phyloP scores from a whole-genome alignment of 2,888 invertebrate genomes.

The Psococerastis gibbosa region DNA sequence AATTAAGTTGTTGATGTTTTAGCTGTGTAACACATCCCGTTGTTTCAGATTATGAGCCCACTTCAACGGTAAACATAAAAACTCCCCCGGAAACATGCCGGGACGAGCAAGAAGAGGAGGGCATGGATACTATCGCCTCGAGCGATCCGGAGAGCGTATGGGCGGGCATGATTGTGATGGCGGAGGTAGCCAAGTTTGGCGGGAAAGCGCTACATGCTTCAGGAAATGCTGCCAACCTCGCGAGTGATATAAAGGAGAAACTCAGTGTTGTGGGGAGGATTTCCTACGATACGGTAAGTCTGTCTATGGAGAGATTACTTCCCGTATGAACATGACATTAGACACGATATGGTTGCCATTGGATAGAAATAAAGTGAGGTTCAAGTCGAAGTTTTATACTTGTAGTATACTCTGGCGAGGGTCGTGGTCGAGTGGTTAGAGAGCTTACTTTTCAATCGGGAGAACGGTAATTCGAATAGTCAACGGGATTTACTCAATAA shows the following conservation, averaged over 20 bases:
- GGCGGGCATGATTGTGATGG: conserved; percentile 77
- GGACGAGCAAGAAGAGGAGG: conserved; percentile 24
- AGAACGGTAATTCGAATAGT: too few species aligned
- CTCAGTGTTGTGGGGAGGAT: conserved; percentile 84
- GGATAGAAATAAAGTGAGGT: too few species aligned
- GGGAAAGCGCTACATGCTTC: conserved; percentile 62
- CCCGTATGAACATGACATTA: too few species aligned
- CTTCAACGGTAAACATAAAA: conserved; percentile 53
- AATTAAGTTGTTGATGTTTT: too few species aligned
- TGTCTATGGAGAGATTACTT: too few species aligned
- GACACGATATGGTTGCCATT: too few species aligned
- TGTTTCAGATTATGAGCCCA: conserved; percentile 50
- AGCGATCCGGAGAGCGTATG: conserved; percentile 34
- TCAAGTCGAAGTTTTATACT: too few species aligned
- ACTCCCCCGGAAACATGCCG: conserved; percentile 20
- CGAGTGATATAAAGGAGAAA: conserved; percentile 53
- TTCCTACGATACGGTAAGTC: conserved; percentile 1
- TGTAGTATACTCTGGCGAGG: too few species aligned
- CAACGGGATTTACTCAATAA: too few species aligned
- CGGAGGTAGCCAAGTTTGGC: conserved; percentile 74
- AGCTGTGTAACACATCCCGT: too few species aligned
- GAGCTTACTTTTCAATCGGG: too few species aligned
- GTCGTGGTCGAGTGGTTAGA: too few species aligned
- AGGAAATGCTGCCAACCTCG: conserved; percentile 44
- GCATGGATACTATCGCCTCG: conserved; percentile 6